Base-by-base conservation (phyloP, 1,140 invertebrate genomes). In the Drosophila sturtevanti region DNA sequence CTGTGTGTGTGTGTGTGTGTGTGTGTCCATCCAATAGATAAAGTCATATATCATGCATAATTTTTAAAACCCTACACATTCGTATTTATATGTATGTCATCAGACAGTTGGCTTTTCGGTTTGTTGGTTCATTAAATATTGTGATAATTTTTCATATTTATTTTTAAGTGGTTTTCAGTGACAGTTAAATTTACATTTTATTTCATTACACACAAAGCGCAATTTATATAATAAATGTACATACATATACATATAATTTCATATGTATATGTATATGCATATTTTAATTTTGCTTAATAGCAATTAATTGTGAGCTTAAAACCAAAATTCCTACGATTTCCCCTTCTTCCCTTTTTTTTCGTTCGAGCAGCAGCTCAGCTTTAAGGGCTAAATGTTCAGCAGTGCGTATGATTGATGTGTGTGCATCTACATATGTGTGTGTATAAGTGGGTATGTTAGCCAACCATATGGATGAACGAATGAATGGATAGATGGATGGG, bases 41-140 rank as follows among this genome's bases (percentile, higher is more conserved):
- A 82, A 89, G 76, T 84, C 84, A 89, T 89, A 89, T 80, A 80
- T 89, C 79, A 89, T 67, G 72, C 69, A 77, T 79, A 77, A 82
- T 78, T 81, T 79, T 77, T 73, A 81, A 79, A 68, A 44, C 24
- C 70, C 63, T 58, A 62, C 7, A 31, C 44, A 61, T 65, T 21
- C 55, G 21, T 12, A 4, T 0, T 9, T 4, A 2, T n/a, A 31
- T 56, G 67, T 72, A 75, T 58, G 72, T 74, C 72, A 75, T 75
- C 72, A 51, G 72, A 56, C 66, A 59, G 67, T 86, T 86, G 81
- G 81, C 77, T 81, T 86, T 77, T 74, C 71, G 82, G 82, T 82
- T 86, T 86, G 82, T 87, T 86, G 82, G 68, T 82, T 89, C 84
- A 89, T 89, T 89, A 89, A 89, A 89, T 89, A 89, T 89, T 84